Evolutionary conservation across 2,113 vertebrate genomes (phyloP), one percentile per base, ranked within the genome.

Genomic region (Callocephalon fimbriatum): DNA sequence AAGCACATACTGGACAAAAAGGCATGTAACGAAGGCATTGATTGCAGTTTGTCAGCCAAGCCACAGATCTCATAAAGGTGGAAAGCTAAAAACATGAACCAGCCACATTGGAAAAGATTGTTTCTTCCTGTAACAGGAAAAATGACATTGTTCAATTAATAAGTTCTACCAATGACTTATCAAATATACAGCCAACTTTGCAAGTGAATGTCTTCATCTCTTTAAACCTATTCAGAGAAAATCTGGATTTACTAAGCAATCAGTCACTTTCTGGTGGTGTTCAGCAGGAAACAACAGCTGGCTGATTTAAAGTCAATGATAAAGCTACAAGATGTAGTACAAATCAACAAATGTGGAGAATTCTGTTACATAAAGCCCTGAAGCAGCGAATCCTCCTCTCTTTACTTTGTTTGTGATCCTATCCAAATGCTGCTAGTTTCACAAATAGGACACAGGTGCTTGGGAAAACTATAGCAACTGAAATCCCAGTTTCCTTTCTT

Each of bases 261-360:
- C 79, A 93, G 65, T 47, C n/a, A 86, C 74, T 94, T 94, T 95
- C 72, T 91, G 73, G 62, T 74, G 74, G 48, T 29, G 31, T 58
- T 82, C 83, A 86, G 68, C 22, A 51, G 38, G 73, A 93, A 90
- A 92, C 70, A 96, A 87, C 92, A 94, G 59, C 81, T 95, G 90
- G 67, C 67, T 87, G 66, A 85, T 83, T 93, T 95, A 80, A 91
- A 92, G 63, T 58, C 62, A 90, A 73, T 66, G 79, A 86, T 76
- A 95, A 95, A 90, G 44, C 63, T 38, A 45, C 0, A 7, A 90
- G 59, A 86, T 81, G 88, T 44, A 79, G 48, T 73, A 62, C 44
- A 73, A 93, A 92, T 80, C 67, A 92, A 76, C 31, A 16, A 80
- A 26, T 12, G 9, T 32, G 22, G 27, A 92, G 59, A 86, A 86